Base-by-base conservation (phyloP, 2,113 vertebrate species). In the Orientallactaga bullata region DNA sequence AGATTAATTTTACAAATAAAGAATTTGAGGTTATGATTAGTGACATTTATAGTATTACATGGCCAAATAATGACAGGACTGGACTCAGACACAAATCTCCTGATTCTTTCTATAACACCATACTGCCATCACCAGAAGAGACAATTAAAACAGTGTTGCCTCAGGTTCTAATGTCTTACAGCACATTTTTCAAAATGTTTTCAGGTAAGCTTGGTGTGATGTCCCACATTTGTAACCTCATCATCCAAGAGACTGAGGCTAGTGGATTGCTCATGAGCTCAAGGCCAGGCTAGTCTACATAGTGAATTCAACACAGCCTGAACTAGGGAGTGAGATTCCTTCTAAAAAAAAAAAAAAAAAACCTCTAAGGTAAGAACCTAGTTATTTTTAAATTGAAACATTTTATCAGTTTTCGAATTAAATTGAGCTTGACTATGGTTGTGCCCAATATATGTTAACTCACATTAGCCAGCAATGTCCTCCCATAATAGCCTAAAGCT, bases 401-500 rank as follows among this genome's bases (percentile, higher is more conserved):
- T 39, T 39, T 89, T 17, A 55, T 85, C 68, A 77, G 30, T 89
- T 90, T 42, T 60, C 89, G 71, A 87, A 93, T 71, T 63, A 88
- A 93, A 26, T 16, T 42, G 58, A 92, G 35, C 23, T 78, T 51
- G 42, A 37, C 63, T 71, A 15, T 16, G 1, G 0, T 47, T 90
- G 47, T 85, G 11, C 37, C 77, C 88, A 5, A 0, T 17, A 17
- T 65, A 72, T 65, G 83, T 82, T 96, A 97, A 93, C 85, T 96
- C 86, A 91, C 94, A 89, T 96, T 94, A 95, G 89, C 71, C 72
- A 95, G 80, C 88, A 97, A 93, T 69, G 95, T 97, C 97, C 68
- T 85, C 74, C 21, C 8, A 0, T 93, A 97, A 97, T 86, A 96
- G 88, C 68, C 61, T 92, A 77, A 77, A 97, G 73, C 94, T 96